A percentile compares a stretch with the other conserved stretches of the same genome.
Conservation (phyloP, 1,140 invertebrate species). For the Ctenoplectra terminalis region DNA sequence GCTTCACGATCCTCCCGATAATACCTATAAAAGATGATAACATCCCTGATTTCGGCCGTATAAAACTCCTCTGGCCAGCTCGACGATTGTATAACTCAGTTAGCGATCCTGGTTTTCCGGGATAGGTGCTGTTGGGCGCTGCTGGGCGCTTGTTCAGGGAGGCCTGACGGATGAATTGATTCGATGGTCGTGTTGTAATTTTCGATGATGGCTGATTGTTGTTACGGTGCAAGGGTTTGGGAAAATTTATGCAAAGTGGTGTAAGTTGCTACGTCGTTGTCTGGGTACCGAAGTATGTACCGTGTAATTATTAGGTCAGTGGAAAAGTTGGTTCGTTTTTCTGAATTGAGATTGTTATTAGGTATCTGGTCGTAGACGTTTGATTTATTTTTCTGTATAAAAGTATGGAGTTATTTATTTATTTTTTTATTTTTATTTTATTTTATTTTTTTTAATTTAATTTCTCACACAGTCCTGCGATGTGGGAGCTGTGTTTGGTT, state of each 20-base stretch:
- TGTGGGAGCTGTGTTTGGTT: too few relatives aligned
- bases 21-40: constrained; percentile 50
- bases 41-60: constrained; percentile 26
- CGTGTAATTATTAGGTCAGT: neutral
- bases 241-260: constrained; percentile 3
- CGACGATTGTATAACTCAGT: constrained; percentile 31
- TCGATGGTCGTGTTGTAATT: constrained; percentile 18
- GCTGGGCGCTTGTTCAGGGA: neutral
- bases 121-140: neutral
- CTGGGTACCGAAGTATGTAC: neutral
- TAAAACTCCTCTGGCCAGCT: constrained; percentile 31
- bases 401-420: too few relatives aligned
- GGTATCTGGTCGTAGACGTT: too few relatives aligned
- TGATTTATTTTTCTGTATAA: too few relatives aligned
- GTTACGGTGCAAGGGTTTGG: neutral
- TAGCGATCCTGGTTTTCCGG: neutral
- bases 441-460: too few relatives aligned
- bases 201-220: neutral
- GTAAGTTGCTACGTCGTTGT: neutral
- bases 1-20: neutral
- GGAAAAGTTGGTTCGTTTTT: too few relatives aligned
- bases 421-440: too few relatives aligned
- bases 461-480: too few relatives aligned
- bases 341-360: too few relatives aligned
- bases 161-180: neutral